phyloP scores from a whole-genome alignment of 2,113 vertebrate genomes.

The Spea multiplicata region DNA sequence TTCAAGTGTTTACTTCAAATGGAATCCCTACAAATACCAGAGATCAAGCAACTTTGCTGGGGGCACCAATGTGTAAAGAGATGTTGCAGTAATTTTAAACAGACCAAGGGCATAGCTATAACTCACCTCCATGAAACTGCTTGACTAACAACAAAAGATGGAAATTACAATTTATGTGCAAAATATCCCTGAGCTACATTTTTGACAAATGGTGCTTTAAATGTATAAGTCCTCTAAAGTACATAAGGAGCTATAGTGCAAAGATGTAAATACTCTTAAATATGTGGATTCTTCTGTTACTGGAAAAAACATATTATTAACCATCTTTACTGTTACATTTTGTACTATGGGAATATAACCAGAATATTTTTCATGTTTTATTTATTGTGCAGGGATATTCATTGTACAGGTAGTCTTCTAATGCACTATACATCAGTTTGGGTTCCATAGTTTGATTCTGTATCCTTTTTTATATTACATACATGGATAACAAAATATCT shows the following conservation, averaged over 20 bases:
- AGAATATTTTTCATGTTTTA: too few species aligned
- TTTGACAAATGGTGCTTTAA: not conserved
- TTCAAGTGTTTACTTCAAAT: not conserved
- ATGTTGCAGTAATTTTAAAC: constrained; percentile 1
- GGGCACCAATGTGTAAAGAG: not conserved
- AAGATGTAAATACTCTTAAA: not conserved
- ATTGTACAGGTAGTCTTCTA: too few species aligned
- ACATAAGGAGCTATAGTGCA: not conserved
- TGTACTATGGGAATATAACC: too few species aligned
- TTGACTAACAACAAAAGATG: not conserved
- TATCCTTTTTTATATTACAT: too few species aligned
- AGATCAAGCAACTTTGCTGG: constrained; percentile 19
- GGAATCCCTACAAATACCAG: constrained; percentile 14
- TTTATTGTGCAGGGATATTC: too few species aligned
- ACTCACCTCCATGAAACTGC: not conserved
- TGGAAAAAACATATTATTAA: too few species aligned
- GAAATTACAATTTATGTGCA: constrained; percentile 5
- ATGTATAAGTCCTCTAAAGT: not conserved
- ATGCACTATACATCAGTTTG: too few species aligned
- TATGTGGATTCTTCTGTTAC: too few species aligned
- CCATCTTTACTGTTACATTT: too few species aligned
- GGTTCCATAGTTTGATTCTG: too few species aligned
- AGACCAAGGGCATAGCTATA: constrained; percentile 1
- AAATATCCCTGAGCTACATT: not conserved
- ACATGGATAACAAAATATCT: too few species aligned